These are phyloP conservation scores for Cyprinodon brontotheroides DNA, from an alignment of 2,113 vertebrate species.

Conservation along the genomic window DNA sequence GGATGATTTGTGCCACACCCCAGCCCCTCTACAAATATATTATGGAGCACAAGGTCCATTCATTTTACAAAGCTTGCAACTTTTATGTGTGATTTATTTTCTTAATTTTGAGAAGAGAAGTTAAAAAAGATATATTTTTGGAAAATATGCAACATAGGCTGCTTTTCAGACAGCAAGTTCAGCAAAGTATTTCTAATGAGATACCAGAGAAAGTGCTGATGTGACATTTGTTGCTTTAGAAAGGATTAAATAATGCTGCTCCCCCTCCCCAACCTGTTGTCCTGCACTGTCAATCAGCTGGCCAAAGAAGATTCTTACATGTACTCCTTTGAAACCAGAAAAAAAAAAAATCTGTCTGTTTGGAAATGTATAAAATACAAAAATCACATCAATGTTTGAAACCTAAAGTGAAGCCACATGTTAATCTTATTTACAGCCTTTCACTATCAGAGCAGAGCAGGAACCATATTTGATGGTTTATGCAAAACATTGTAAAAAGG, in stretches of 20 bases:
- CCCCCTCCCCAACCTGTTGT: neutral
- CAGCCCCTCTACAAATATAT: constrained; percentile 5
- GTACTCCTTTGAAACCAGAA: neutral
- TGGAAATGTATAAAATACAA: neutral
- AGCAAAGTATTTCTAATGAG: neutral
- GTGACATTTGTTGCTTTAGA: neutral
- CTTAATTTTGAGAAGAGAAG: neutral
- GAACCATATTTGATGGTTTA: too few relatives aligned
- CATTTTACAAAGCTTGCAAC: neutral
- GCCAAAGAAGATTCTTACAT: neutral
- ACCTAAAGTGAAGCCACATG: neutral
- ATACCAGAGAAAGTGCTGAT: neutral
- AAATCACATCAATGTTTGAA: neutral
- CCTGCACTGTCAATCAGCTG: neutral
- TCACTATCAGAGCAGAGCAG: too few relatives aligned
- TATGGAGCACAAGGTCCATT: neutral
- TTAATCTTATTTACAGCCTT: neutral
- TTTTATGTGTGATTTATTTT: too few relatives aligned
- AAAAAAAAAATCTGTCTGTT: neutral
- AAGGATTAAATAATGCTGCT: neutral
- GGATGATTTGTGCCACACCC: constrained; percentile 43
- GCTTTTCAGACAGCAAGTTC: neutral
- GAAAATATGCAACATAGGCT: neutral
- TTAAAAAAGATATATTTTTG: neutral
- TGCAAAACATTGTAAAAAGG: too few relatives aligned